These are phyloP conservation scores for Lypha dubia DNA, from an alignment of 2,888 invertebrate species.

Conservation along the genomic window DNA sequence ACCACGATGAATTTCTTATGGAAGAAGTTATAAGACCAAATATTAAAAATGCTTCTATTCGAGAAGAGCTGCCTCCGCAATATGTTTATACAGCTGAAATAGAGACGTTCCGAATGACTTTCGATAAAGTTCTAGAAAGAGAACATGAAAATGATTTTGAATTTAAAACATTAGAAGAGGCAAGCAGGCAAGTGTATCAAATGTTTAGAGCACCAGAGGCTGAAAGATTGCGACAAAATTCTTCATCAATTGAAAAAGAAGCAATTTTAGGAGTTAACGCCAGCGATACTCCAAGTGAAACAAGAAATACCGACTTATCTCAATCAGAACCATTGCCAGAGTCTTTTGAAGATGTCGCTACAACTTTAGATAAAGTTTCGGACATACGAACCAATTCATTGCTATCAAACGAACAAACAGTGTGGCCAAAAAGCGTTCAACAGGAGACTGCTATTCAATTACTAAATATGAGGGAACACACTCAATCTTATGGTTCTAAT, in stretches of 20 bases:
- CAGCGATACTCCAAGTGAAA: neutral
- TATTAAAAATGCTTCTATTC: slow-evolving; percentile 76
- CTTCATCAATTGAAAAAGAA: neutral
- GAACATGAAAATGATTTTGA: slow-evolving; percentile 76
- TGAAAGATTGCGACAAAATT: neutral
- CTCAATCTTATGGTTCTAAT: neutral
- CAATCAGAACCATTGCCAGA: neutral
- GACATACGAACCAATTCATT: neutral
- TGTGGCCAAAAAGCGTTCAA: neutral
- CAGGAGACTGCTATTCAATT: neutral
- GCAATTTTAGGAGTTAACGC: no score
- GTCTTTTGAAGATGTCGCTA: no score
- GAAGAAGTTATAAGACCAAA: slow-evolving; percentile 81
- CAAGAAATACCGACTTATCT: neutral
- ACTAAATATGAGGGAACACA: neutral
- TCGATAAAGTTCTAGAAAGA: slow-evolving; percentile 75
- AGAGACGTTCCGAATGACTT: slow-evolving; percentile 77
- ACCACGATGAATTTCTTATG: slow-evolving; percentile 78
- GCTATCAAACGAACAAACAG: neutral
- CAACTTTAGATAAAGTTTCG: neutral
- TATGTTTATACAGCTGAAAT: slow-evolving; percentile 78
- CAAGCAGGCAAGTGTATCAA: slow-evolving; percentile 75
- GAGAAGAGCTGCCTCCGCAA: slow-evolving; percentile 76
- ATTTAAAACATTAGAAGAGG: slow-evolving; percentile 74
- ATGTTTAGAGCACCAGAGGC: slow-evolving; percentile 74